Base-by-base conservation (phyloP, 2,888 invertebrate species). In the Corythucha ciliata region DNA sequence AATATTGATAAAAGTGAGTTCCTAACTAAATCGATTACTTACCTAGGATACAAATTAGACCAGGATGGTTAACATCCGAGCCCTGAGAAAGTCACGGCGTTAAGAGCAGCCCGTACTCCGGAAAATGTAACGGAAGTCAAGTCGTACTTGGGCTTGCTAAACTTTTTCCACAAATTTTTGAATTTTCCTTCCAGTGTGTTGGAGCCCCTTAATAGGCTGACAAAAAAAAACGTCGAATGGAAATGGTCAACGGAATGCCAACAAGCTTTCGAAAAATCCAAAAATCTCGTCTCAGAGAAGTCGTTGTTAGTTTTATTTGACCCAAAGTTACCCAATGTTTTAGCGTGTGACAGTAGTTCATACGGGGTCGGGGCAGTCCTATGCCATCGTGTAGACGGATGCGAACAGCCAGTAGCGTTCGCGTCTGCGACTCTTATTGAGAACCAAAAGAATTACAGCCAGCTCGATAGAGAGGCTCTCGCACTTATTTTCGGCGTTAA, bases 261-360 rank as follows among this genome's bases (percentile, higher is more conserved):
- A 2, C 37, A 33, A 34, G n/a, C 36, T 12, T 45, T 46, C 24
- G 20, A n/a, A 12, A 18, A 24, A 24, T 22, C 32, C 22, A 51
- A 52, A 22, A n/a, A 4, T 12, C 16, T 16, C 5, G 12, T 61
- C 42, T 61, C 61, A 26, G 54, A 57, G 12, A 21, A 50, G 50
- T 41, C 33, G n/a, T n/a, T n/a, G n/a, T n/a, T n/a, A n/a, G n/a
- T n/a, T n/a, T 61, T 63, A 39, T 64, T 56, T 50, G 61, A 63
- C 33, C 55, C 49, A 46, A 49, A 61, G 14, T 20, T 54, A 29
- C 58, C 59, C 33, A 61, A 61, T 14, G 24, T 57, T 8, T 60
- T 64, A 7, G 62, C 63, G n/a, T n/a, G n/a, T 12, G 63, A 64
- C 44, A 62, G 59, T 21, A 58, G 57, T 32, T 25, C 58, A 22